Evolutionary conservation across 2,797 vertebrate species (phyloP).

Genomic region (Peromyscus eremicus): DNA sequence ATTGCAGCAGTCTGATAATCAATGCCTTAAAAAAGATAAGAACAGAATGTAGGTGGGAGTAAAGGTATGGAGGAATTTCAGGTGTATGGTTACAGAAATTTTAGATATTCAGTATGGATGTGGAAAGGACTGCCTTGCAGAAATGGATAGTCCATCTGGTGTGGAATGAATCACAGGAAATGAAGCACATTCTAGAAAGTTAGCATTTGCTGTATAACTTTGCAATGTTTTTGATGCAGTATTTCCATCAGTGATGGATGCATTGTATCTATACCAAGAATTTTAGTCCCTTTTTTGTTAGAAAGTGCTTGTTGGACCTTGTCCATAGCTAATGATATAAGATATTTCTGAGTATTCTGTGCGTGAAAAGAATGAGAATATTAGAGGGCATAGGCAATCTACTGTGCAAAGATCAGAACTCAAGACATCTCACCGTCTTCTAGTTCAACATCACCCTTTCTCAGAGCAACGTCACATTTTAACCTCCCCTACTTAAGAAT

Average conservation of each 20-base stretch:
- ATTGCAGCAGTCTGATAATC: neutral
- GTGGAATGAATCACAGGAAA: neutral
- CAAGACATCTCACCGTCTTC: slow-evolving; percentile 56
- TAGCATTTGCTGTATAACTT: slow-evolving; percentile 2
- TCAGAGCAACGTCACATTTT: neutral
- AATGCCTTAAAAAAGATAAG: neutral
- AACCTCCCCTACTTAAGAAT: slow-evolving; percentile 20
- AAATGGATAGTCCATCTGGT: neutral
- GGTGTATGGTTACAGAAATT: neutral
- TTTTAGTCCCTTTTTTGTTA: slow-evolving; percentile 46
- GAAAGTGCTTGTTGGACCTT: slow-evolving; percentile 59
- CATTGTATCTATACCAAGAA: slow-evolving; percentile 72
- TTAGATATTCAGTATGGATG: neutral
- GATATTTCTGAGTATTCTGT: slow-evolving; percentile 14
- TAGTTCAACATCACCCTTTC: slow-evolving; percentile 20
- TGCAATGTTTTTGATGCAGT: slow-evolving; percentile 47
- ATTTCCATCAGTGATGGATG: slow-evolving; percentile 57
- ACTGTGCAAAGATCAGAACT: slow-evolving; percentile 50
- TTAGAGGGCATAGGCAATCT: neutral
- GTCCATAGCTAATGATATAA: slow-evolving; percentile 62
- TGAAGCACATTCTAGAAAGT: neutral
- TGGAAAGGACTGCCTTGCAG: neutral
- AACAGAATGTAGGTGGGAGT: neutral
- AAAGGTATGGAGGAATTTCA: neutral
- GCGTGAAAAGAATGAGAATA: neutral